Base-by-base conservation (phyloP, 2,888 invertebrate species). In the Selenia dentaria region DNA sequence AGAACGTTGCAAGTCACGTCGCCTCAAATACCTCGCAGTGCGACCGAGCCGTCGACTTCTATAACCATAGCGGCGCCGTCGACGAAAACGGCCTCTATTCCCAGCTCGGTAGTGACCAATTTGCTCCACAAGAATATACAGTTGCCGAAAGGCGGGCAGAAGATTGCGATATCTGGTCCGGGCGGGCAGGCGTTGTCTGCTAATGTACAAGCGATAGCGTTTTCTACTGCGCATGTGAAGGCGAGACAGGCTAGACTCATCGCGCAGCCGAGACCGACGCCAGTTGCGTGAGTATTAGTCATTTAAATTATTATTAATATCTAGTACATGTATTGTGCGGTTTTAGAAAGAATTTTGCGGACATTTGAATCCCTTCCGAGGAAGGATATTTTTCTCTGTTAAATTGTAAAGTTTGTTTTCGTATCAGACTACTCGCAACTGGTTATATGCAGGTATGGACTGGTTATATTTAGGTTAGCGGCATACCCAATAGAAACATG, bases 191-290 rank as follows among this genome's bases (percentile, higher is more conserved):
- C 76, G 42, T 44, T 79, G 40, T 65, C 78, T 20, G 82, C 79
- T 2, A 79, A 79, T 47, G 76, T 83, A 38, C 85, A 83, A 41
- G 81, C 83, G 9, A 76, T 85, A n/a, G 82, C 83, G 9, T 78
- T 85, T 53, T 70, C 73, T 37, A 66, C 74, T 2, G 67, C 83
- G 28, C 85, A 83, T 58, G 57, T 83, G 29, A 79, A 79, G 57
- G 80, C 79, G 37, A 28, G 83, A 0, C 80, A 78, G 59, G 75
- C 81, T 0, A 40, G 83, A 31, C 67, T 82, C 8, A 67, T 76
- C 14, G 63, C 76, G 18, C 79, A 74, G 56, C 51, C 79, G 5
- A 40, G 78, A 1, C 58, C 75, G 0, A 40, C 64, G 39, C 73
- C 81, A 0, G 59, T 65, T 1, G 66, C 75, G 80, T 81, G 14